phyloP scores from a whole-genome alignment of 2,888 invertebrate species.

The Amphipyra tragopoginis region DNA sequence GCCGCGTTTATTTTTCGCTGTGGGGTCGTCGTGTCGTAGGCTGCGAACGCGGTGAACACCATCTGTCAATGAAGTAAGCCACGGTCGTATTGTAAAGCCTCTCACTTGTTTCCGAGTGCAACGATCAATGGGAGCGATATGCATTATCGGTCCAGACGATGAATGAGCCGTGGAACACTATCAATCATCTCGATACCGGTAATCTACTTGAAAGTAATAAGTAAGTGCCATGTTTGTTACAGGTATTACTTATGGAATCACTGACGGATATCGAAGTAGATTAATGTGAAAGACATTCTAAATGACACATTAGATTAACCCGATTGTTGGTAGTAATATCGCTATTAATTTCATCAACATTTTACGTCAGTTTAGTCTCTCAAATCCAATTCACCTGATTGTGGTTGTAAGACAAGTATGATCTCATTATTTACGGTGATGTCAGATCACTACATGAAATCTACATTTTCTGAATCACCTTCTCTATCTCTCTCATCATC shows the following conservation, averaged over 20 bases:
- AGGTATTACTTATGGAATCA: background rate
- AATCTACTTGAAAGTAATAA: constrained; percentile 8
- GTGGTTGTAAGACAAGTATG: no score
- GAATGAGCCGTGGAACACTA: constrained; percentile 33
- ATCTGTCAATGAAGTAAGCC: constrained; percentile 83
- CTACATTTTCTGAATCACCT: no score
- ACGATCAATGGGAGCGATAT: constrained; percentile 46
- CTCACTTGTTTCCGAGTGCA: constrained; percentile 75
- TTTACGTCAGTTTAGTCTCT: no score
- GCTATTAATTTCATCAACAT: no score
- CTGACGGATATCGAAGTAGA: no score
- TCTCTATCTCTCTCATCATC: no score
- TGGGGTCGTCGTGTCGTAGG: constrained; percentile 77
- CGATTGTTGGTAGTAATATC: no score
- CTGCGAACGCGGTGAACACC: constrained; percentile 65
- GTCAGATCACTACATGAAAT: no score
- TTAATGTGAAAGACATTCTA: no score
- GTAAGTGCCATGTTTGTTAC: constrained; percentile 6
- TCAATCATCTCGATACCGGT: constrained; percentile 31
- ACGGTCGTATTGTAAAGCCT: constrained; percentile 77
- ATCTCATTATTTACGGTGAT: no score
- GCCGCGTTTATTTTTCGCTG: constrained; percentile 67
- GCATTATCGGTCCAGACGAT: constrained; percentile 19
- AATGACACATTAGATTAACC: no score
- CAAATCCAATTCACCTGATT: no score